Percentiles rank a stretch among this genome's conserved stretches.
These are phyloP conservation scores for Rhingia campestris DNA, from an alignment of 2,888 invertebrate species.

Conservation along the genomic window DNA sequence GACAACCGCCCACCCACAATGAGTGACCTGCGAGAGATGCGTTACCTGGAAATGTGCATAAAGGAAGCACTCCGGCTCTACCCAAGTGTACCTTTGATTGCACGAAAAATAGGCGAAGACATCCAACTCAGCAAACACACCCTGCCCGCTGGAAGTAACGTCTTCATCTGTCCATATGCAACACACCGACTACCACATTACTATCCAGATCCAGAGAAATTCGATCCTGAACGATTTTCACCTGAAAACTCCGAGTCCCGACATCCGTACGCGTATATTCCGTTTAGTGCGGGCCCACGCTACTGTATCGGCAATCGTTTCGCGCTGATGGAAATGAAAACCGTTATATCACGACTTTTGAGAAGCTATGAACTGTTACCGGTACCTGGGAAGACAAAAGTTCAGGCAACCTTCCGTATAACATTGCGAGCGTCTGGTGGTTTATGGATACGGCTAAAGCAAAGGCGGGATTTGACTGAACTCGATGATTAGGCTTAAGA, in stretches of 20 bases:
- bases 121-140: slow-evolving; percentile 82
- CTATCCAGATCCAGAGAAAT: slow-evolving; percentile 85
- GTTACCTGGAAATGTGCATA: slow-evolving; percentile 87
- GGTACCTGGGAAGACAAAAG: slow-evolving; percentile 83
- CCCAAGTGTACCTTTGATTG: slow-evolving; percentile 82
- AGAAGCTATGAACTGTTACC: slow-evolving; percentile 83
- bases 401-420: slow-evolving; percentile 84
- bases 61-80: slow-evolving; percentile 86
- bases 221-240: slow-evolving; percentile 85
- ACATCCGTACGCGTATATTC: slow-evolving; percentile 85
- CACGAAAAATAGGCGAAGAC: slow-evolving; percentile 81
- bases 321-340: slow-evolving; percentile 86
- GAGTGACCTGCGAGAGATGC: slow-evolving; percentile 86
- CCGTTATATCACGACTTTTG: slow-evolving; percentile 84
- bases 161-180: slow-evolving; percentile 84
- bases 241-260: slow-evolving; percentile 83
- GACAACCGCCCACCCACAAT: slow-evolving; percentile 83
- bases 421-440: slow-evolving; percentile 85
- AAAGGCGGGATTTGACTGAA: slow-evolving; percentile 42
- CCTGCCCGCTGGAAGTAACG: slow-evolving; percentile 84
- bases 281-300: slow-evolving; percentile 86
- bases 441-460: slow-evolving; percentile 84
- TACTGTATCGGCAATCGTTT: slow-evolving; percentile 85
- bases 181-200: slow-evolving; percentile 85
- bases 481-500: slow-evolving; percentile 40